Conservation (phyloP, 2,888 invertebrate species). For the Eupithecia tripunctaria region DNA sequence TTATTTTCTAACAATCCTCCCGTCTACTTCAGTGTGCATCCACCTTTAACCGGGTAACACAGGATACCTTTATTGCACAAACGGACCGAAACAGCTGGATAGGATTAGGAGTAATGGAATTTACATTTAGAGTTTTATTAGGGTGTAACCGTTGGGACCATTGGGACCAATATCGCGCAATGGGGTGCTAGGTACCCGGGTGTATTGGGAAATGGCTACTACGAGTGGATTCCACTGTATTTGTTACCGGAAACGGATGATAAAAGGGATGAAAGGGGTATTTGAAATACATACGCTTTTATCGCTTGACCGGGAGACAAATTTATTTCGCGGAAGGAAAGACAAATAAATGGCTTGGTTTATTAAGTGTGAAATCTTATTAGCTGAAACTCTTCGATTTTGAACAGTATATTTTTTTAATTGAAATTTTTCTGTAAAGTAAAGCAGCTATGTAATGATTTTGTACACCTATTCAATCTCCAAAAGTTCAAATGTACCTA, state of each 20-base stretch:
- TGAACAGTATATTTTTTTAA: neutral
- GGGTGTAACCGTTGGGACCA: constrained; percentile 20
- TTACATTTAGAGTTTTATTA: constrained; percentile 36
- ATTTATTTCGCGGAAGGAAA: neutral
- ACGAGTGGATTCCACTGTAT: constrained; percentile 11
- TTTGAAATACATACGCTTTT: constrained; percentile 29
- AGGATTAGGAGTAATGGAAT: constrained; percentile 33
- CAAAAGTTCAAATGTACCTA: no score
- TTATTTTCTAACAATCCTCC: neutral
- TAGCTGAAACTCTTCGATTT: neutral
- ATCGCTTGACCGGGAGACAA: neutral
- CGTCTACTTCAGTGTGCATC: neutral
- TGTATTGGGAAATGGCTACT: constrained; percentile 24
- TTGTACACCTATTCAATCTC: no score
- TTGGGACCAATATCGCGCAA: constrained; percentile 17
- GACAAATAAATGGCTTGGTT: neutral
- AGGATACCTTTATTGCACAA: constrained; percentile 28
- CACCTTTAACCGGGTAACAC: constrained; percentile 23
- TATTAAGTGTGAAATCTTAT: neutral
- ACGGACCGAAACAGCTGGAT: constrained; percentile 31
- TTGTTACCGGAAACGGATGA: constrained; percentile 6
- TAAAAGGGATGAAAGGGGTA: constrained; percentile 36
- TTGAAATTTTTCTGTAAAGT: neutral
- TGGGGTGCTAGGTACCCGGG: constrained; percentile 19
- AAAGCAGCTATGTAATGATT: neutral